Percentiles rank a stretch among this genome's conserved stretches.
phyloP scores from a whole-genome alignment of 2,113 vertebrate genomes.

The Heteronetta atricapilla region DNA sequence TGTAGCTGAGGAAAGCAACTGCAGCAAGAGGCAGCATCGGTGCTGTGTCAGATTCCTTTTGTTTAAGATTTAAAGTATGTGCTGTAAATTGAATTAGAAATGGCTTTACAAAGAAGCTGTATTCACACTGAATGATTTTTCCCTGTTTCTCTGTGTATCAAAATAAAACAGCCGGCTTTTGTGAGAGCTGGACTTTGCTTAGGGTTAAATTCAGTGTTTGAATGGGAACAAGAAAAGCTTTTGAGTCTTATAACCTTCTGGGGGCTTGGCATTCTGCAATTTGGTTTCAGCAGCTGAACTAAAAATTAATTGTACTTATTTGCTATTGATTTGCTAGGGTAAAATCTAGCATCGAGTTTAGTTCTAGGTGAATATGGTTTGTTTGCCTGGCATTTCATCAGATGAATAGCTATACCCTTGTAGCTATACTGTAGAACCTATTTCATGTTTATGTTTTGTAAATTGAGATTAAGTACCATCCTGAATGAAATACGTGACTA shows the following conservation, averaged over 20 bases:
- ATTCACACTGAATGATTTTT: constrained; percentile 34
- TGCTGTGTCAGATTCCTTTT: constrained; percentile 74
- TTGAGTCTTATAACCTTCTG: constrained; percentile 28
- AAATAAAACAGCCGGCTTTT: constrained; percentile 61
- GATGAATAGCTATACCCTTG: constrained; percentile 40
- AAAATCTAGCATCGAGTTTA: constrained; percentile 55
- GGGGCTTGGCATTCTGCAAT: constrained; percentile 62
- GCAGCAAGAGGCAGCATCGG: constrained; percentile 63
- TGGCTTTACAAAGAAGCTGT: constrained; percentile 60
- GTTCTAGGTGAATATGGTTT: constrained; percentile 47
- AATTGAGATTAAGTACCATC: constrained; percentile 70
- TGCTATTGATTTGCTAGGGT: constrained; percentile 46
- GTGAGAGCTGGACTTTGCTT: constrained; percentile 72
- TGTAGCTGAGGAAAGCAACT: constrained; percentile 67
- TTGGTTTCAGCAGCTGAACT: constrained; percentile 61
- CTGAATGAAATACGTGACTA: constrained; percentile 72
- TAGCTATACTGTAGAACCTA: constrained; percentile 51
- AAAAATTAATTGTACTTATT: constrained; percentile 53
- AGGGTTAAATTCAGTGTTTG: constrained; percentile 55
- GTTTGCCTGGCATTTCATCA: constrained; percentile 56
- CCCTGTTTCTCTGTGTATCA: constrained; percentile 29
- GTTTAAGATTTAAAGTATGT: constrained; percentile 78
- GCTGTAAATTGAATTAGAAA: constrained; percentile 73
- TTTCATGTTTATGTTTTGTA: constrained; percentile 62
- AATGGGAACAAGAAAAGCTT: constrained; percentile 58